Evolutionary conservation across 64 coral and sea anemone species (phyloP), one percentile per base, ranked within the genome.

Genomic region (Trachythela sp.): DNA sequence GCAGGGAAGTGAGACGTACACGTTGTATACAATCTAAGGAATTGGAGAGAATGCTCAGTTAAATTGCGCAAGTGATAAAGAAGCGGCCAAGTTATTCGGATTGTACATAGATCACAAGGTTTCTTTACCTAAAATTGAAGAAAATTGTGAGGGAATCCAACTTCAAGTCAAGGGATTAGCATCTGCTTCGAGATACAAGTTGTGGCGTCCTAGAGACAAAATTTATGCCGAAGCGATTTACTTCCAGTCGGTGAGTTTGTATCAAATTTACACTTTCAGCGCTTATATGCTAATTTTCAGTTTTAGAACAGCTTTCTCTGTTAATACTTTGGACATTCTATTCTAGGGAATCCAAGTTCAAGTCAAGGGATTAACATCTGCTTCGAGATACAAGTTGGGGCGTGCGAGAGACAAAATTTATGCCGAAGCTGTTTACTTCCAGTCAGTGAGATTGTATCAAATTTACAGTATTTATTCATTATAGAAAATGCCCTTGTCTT

Each of bases 51-150:
- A n/a, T n/a, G n/a, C n/a, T n/a, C n/a, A n/a, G n/a, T 52, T 52
- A 52, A 15, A 52, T 52, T 1, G 1, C 49, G 22, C 49, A 1
- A 86, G 36, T 37, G 85, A 87, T 13, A 54, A 54, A 38, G 85
- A 87, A 37, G 85, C 50, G 54, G 85, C 85, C 0, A 87, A 87
- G 51, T n/a, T 87, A 45, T 87, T 56, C 56, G 85, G 85, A 48
- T 34, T 87, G 48, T 87, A 87, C 37, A 33, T 87, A 35, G 33
- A 56, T 27, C 51, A 87, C 48, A 87, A 87, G 18, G 26, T 49
- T 58, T 35, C n/a, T n/a, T n/a, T n/a, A n/a, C n/a, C n/a, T n/a
- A n/a, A n/a, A n/a, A n/a, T n/a, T n/a, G n/a, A n/a, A n/a, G n/a
- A n/a, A n/a, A n/a, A n/a, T n/a, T n/a, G n/a, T n/a, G n/a, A n/a